Conservation (phyloP, 2,888 invertebrate species). For the Catonia carolina region DNA sequence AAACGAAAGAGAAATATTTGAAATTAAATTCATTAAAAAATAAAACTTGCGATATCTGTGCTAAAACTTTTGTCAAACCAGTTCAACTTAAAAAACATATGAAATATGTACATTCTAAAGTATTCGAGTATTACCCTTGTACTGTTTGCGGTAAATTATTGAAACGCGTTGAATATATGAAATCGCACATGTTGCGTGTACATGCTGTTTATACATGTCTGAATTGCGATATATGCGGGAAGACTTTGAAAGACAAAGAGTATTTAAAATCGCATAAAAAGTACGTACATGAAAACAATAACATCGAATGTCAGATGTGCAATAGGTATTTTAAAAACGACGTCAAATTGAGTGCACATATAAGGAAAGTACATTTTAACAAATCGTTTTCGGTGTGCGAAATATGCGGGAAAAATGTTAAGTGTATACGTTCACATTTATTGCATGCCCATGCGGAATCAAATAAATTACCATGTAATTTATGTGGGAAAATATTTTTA, state of each 20-base stretch:
- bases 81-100: too few species aligned
- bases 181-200: not conserved
- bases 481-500: too few species aligned
- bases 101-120: not conserved
- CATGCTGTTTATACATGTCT: too few species aligned
- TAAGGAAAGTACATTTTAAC: not conserved
- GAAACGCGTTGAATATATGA: not conserved
- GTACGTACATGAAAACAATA: not conserved
- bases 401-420: not conserved
- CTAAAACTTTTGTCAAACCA: too few species aligned
- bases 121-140: not conserved
- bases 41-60: not conserved
- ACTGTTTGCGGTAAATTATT: constrained; percentile 5
- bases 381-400: not conserved
- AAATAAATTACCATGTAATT: too few species aligned
- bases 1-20: too few species aligned
- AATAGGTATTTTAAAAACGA: not conserved
- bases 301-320: constrained; percentile 6
- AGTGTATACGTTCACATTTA: not conserved
- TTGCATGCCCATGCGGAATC: too few species aligned
- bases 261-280: not conserved
- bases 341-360: not conserved
- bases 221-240: too few species aligned
- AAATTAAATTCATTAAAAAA: too few species aligned
- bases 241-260: too few species aligned